phyloP scores from a whole-genome alignment of 2,888 invertebrate genomes.

The Aspidiotus destructor region DNA sequence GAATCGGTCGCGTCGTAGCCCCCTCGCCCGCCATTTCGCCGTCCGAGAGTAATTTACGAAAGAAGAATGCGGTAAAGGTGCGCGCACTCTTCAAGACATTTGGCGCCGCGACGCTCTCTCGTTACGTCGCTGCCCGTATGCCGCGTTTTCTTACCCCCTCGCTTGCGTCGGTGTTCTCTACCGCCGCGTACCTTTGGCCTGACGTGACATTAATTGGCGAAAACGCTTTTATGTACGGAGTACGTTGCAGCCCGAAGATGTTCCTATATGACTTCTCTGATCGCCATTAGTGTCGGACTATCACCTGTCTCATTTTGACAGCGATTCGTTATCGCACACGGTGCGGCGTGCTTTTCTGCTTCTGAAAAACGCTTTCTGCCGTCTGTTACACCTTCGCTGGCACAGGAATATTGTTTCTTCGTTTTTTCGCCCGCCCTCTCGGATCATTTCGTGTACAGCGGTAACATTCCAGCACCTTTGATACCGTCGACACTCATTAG shows the following conservation, averaged over 20 bases:
- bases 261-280: constrained; percentile 21
- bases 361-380: background rate
- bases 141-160: constrained; percentile 15
- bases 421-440: background rate
- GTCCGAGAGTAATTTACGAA: no score
- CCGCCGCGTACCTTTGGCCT: background rate
- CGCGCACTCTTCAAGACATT: constrained; percentile 22
- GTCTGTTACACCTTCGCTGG: background rate
- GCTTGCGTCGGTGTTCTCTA: constrained; percentile 2
- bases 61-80: constrained; percentile 22
- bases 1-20: constrained; percentile 19
- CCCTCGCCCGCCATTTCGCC: background rate
- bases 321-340: constrained; percentile 21
- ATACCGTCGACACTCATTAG: constrained; percentile 28
- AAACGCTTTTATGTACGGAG: constrained; percentile 14
- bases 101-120: constrained; percentile 29
- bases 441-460: no score
- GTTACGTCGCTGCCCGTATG: constrained; percentile 8
- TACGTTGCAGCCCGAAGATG: constrained; percentile 7
- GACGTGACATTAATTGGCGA: constrained; percentile 32
- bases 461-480: constrained; percentile 3
- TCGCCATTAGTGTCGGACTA: constrained; percentile 27
- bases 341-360: background rate
- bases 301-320: constrained; percentile 31
- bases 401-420: background rate